Evolutionary conservation across 2,797 vertebrate species (phyloP).

Genomic region (Setipinna tenuifilis): DNA sequence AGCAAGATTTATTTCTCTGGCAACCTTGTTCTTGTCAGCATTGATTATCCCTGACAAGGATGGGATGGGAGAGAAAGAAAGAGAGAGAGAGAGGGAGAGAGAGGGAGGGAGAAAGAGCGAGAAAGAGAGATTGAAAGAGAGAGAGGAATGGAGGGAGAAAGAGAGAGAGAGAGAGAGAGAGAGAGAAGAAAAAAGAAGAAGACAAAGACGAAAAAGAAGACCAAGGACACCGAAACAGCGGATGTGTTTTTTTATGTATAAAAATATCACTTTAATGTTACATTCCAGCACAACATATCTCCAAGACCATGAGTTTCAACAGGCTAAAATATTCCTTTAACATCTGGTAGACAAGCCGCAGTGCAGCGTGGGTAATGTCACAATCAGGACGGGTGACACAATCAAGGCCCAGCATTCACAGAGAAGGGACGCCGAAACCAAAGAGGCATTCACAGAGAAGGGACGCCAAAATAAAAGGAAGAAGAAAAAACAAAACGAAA

Average conservation of each 20-base stretch:
- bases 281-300: constrained; percentile 90
- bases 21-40: background rate
- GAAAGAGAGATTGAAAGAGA: background rate
- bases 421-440: constrained; percentile 49
- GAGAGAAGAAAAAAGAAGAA: background rate
- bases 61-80: background rate
- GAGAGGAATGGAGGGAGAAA: background rate
- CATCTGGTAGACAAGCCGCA: constrained; percentile 69
- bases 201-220: background rate
- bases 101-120: background rate
- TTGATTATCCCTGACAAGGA: background rate
- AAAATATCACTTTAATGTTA: constrained; percentile 98
- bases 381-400: constrained; percentile 59
- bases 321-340: constrained; percentile 76
- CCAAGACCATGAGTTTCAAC: constrained; percentile 91
- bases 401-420: constrained; percentile 59
- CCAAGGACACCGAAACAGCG: constrained; percentile 32
- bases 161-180: constrained; percentile 5
- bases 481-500: background rate
- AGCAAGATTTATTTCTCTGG: background rate
- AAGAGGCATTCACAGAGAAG: background rate
- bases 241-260: constrained; percentile 76
- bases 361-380: constrained; percentile 59
- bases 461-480: no score
- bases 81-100: background rate